Base-by-base conservation (phyloP, 2,888 invertebrate genomes). In the Macropis europaea region DNA sequence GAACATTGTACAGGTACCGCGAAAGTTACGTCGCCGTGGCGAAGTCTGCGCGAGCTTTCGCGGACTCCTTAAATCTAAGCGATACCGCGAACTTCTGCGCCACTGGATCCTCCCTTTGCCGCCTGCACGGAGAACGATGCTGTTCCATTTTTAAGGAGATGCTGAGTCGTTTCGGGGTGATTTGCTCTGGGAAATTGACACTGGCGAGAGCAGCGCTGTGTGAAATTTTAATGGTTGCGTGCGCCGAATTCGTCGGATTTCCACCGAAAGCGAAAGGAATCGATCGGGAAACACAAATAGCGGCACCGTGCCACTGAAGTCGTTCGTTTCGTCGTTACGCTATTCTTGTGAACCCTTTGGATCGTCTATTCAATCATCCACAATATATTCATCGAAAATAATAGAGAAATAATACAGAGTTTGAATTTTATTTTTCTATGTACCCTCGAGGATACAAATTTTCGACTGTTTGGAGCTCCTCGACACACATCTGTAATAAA, bases 221-320 rank as follows among this genome's bases (percentile, higher is more conserved):
- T 52, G 57, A 68, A 68, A 68, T 15, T 60, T 71, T 60, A 47
- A 56, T 36, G 52, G 17, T 19, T 28, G 36, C 38, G 38, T 22
- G 54, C 24, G 13, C 13, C 2, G 26, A 47, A 52, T 56, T 69
- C 47, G 17, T 47, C 22, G 28, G 40, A 24, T 48, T 53, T 50
- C 54, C 19, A 22, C 26, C 56, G 63, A 74, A 71, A 71, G 74
- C 63, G 70, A 77, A 66, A 74, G 47, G 54, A 34, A 36, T 50
- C 17, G 64, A 71, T 71, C 70, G 52, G 24, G 36, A 19, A 61
- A 30, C 52, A 54, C 54, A 62, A 71, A 71, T 68, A 71, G 61
- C 53, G 32, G 22, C 61, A n/a, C 43, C 34, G 40, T 19, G n/a
- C 19, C 22, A 19, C 28, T 7, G 56, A 15, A 56, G 64, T 61